These are phyloP conservation scores for Antedon mediterranea DNA, from an alignment of 53 echinoderm and acorn worm species.

Conservation along the genomic window DNA sequence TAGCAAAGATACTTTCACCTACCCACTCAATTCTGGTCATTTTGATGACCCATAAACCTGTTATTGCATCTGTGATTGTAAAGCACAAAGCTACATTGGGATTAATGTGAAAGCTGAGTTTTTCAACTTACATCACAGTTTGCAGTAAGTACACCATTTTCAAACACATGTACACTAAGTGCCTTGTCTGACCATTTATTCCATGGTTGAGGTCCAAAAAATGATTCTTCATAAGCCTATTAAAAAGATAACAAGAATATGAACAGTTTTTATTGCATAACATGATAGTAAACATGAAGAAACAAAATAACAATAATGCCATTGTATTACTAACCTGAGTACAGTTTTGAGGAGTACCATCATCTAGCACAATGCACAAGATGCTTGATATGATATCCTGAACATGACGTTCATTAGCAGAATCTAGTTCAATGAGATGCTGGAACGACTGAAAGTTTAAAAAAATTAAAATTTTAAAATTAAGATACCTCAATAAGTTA, in stretches of 20 bases:
- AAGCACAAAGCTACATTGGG: too few species aligned
- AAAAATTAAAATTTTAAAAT: too few species aligned
- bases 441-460: constrained; percentile 51
- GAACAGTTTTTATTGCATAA: too few species aligned
- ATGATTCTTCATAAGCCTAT: neutral
- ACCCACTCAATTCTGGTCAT: too few species aligned
- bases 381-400: constrained; percentile 43
- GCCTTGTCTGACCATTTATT: neutral
- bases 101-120: too few species aligned
- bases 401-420: constrained; percentile 28
- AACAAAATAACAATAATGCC: too few species aligned
- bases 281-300: too few species aligned
- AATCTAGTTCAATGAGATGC: constrained; percentile 35
- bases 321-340: constrained; percentile 33
- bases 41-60: too few species aligned
- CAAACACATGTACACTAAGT: neutral
- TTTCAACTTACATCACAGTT: neutral
- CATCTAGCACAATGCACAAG: constrained; percentile 26
- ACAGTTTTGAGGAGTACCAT: constrained; percentile 31
- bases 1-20: too few species aligned
- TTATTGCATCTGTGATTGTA: too few species aligned
- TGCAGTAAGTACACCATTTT: neutral
- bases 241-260: neutral
- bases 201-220: neutral
- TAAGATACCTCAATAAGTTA: too few species aligned